phyloP scores from a whole-genome alignment of 2,113 vertebrate species.

The Sminthopsis crassicaudata region DNA sequence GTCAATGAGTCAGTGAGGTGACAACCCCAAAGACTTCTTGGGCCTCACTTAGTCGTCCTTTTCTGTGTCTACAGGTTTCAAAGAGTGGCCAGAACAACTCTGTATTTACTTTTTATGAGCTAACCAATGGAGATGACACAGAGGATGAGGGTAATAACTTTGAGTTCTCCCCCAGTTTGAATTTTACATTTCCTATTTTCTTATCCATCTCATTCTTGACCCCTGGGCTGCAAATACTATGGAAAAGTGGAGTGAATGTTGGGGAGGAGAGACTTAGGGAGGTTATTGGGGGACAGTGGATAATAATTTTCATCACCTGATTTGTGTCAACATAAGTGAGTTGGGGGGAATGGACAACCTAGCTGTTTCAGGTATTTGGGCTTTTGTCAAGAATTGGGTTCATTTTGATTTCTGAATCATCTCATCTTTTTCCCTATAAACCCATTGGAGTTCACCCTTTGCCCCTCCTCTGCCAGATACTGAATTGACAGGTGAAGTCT shows the following conservation, averaged over 20 bases:
- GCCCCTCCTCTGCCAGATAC: neutral
- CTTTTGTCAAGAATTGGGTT: constrained; percentile 59
- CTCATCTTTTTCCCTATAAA: constrained; percentile 50
- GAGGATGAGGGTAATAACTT: constrained; percentile 90
- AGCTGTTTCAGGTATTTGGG: constrained; percentile 58
- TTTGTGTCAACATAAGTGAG: constrained; percentile 52
- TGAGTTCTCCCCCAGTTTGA: constrained; percentile 12
- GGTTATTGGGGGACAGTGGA: constrained; percentile 21
- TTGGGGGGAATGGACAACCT: constrained; percentile 25
- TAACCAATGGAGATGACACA: constrained; percentile 94
- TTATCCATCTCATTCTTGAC: constrained; percentile 30
- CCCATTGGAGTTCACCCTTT: constrained; percentile 13
- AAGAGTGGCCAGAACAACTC: constrained; percentile 95
- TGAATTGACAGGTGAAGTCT: neutral
- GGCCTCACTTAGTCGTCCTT: constrained; percentile 33
- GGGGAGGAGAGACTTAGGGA: neutral
- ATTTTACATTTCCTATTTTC: neutral
- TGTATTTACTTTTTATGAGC: constrained; percentile 95
- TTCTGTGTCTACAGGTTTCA: constrained; percentile 86
- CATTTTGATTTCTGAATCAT: constrained; percentile 58
- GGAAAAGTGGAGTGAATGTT: neutral
- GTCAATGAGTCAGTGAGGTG: constrained; percentile 11
- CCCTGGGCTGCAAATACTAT: constrained; percentile 19
- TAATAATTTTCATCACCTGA: constrained; percentile 60
- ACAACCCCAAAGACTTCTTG: constrained; percentile 6